Base-by-base conservation (phyloP, 2,888 invertebrate genomes). In the Hydropsyche betteni region DNA sequence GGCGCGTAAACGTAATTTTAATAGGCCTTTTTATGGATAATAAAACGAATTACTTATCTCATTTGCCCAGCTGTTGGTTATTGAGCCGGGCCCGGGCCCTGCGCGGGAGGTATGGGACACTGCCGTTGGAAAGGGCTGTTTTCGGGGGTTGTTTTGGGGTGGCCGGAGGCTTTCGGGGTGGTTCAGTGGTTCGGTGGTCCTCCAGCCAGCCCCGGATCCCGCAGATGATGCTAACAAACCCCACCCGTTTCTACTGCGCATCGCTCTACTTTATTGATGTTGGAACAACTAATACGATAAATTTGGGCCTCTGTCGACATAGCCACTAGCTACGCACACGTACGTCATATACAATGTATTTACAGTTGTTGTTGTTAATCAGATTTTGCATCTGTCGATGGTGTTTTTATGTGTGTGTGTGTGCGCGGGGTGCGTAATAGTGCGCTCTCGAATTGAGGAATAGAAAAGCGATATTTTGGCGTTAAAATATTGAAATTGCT, bases 261-360 rank as follows among this genome's bases (percentile, higher is more conserved):
- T 76, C 77, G 75, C 79, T 79, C 77, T 74, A 75, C 79, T 76
- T 79, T 79, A 79, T 79, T 79, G 79, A 79, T 79, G 79, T 79
- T 78, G 77, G 72, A 75, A 78, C 79, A 79, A 79, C 79, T 79
- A 79, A 79, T 78, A 76, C 77, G 73, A 79, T 79, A 79, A 79
- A 79, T 79, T 79, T 76, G 72, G 75, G 77, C 79, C 75, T 79
- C 75, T 79, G 77, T 76, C 79, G 72, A 68, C 68, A 74, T 36
- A 72, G 61, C 72, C 72, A 50, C 72, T 70, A 50, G 24, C 36
- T 69, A 8, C 12, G 52, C 70, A 58, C 44, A 72, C 61, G 33
- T 38, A 58, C 61, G 55, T 58, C 24, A 36, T 55, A n/a, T 55
- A 55, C 5, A 55, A 44, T 10, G 44, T 44, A 44, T 44, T 44